Evolutionary conservation across 2,888 invertebrate species (phyloP).

Genomic region (Thereva nobilitata): DNA sequence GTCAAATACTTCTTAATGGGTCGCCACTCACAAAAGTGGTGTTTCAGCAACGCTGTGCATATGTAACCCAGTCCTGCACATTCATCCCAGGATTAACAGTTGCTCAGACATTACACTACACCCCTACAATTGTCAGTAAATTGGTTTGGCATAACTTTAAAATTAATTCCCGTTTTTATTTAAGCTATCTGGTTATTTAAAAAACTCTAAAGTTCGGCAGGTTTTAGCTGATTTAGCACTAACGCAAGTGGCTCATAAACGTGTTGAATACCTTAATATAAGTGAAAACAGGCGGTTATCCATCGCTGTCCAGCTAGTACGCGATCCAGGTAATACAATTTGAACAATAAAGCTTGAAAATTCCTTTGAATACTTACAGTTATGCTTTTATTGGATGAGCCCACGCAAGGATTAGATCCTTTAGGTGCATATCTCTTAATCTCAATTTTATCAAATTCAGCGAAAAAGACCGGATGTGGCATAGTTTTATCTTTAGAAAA

Average conservation of each 20-base stretch:
- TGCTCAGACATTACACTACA: constrained; percentile 80
- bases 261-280: constrained; percentile 80
- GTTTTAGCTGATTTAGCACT: constrained; percentile 92
- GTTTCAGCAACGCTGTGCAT: constrained; percentile 84
- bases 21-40: constrained; percentile 78
- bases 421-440: constrained; percentile 93
- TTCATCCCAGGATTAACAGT: constrained; percentile 86
- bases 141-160: background rate
- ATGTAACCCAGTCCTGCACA: constrained; percentile 84
- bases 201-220: constrained; percentile 85
- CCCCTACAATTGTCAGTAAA: constrained; percentile 71
- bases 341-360: background rate
- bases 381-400: constrained; percentile 87
- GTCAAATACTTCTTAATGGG: constrained; percentile 87
- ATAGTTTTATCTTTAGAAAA: constrained; percentile 92
- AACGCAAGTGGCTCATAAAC: constrained; percentile 84
- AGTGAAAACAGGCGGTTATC: constrained; percentile 89
- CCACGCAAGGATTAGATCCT: constrained; percentile 92
- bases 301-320: constrained; percentile 89
- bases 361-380: constrained; percentile 61
- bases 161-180: constrained; percentile 41
- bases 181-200: constrained; percentile 74
- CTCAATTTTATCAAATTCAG: constrained; percentile 87
- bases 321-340: constrained; percentile 79
- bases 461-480: constrained; percentile 88